Evolutionary conservation across 1,140 invertebrate genomes (phyloP).

Genomic region (Euglossa dilemma): DNA sequence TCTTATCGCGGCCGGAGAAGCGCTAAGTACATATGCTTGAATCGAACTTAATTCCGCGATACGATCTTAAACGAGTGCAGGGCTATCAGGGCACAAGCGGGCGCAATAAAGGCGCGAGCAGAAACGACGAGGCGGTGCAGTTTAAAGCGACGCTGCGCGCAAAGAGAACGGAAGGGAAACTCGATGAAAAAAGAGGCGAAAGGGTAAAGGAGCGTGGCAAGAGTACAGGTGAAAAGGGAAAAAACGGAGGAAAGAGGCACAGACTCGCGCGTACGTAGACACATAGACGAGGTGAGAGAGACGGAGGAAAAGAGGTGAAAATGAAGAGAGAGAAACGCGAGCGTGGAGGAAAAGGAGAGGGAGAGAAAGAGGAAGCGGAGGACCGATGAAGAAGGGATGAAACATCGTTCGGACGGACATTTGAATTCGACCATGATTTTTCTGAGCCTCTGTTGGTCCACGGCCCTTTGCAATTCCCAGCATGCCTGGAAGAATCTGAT

Average conservation of each 20-base stretch:
- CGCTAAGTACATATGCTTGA: constrained; percentile 73
- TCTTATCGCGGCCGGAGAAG: constrained; percentile 61
- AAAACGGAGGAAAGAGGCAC: neutral
- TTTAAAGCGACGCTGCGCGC: constrained; percentile 47
- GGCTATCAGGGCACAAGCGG: constrained; percentile 47
- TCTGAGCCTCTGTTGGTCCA: neutral
- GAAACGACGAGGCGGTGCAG: constrained; percentile 46
- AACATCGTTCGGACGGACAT: constrained; percentile 5
- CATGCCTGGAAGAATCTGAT: neutral
- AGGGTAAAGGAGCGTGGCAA: neutral
- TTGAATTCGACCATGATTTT: constrained; percentile 6
- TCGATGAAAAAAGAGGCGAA: constrained; percentile 14
- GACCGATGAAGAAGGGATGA: neutral
- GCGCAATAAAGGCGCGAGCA: constrained; percentile 60
- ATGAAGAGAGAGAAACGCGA: neutral
- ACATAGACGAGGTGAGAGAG: neutral
- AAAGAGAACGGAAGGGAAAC: constrained; percentile 16
- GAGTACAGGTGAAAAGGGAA: constrained; percentile 10
- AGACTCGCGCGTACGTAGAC: neutral
- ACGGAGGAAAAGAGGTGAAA: neutral
- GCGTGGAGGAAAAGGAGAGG: neutral
- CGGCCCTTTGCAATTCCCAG: neutral
- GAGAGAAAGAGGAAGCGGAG: neutral
- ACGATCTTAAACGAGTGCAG: constrained; percentile 66
- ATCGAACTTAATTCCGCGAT: constrained; percentile 73